phyloP scores from a whole-genome alignment of 2,113 vertebrate species.

The Ctenodactylus gundi region DNA sequence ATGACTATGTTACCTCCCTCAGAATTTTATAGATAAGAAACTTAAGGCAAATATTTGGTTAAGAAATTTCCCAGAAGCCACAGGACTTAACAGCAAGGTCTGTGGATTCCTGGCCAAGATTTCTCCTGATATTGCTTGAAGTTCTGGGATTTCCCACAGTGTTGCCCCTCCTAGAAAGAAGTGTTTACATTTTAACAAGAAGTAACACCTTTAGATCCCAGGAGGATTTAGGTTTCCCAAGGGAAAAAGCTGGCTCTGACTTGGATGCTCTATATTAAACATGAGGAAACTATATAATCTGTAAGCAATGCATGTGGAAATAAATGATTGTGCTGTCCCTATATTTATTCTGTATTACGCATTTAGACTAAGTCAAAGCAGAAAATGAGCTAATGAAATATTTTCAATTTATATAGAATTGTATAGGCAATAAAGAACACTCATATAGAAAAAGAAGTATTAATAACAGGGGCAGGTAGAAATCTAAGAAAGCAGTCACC shows the following conservation, averaged over 20 bases:
- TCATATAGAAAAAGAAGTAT: conserved; percentile 1
- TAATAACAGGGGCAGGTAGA: not conserved
- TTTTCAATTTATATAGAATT: conserved; percentile 2
- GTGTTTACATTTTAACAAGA: not conserved
- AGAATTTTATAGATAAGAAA: not conserved
- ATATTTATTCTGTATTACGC: not conserved
- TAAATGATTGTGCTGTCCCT: not conserved
- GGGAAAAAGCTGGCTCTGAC: not conserved
- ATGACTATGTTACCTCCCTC: not conserved
- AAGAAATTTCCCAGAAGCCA: not conserved
- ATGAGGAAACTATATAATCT: not conserved
- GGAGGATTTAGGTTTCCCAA: not conserved
- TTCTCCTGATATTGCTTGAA: not conserved
- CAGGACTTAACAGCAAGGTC: not conserved
- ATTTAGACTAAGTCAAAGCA: not conserved
- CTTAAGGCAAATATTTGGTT: not conserved
- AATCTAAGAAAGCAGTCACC: not conserved
- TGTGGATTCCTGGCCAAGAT: not conserved
- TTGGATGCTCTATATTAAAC: not conserved
- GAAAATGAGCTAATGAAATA: conserved; percentile 29
- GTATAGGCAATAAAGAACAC: not conserved
- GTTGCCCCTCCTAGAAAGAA: conserved; percentile 28
- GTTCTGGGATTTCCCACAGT: not conserved
- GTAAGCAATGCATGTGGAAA: not conserved
- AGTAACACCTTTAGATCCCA: not conserved